Evolutionary conservation across 2,888 invertebrate genomes (phyloP).

Genomic region (Actias luna): DNA sequence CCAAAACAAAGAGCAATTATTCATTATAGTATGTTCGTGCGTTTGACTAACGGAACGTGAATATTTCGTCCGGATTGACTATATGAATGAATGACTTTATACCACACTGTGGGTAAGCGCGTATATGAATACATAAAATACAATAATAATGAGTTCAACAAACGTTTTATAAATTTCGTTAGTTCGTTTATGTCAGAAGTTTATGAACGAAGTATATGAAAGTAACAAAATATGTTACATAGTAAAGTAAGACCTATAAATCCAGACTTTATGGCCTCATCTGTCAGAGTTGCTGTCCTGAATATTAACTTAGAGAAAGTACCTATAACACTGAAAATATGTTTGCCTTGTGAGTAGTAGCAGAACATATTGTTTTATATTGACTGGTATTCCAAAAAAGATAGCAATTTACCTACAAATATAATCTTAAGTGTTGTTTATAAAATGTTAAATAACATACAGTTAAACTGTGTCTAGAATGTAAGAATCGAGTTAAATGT

Average conservation of each 20-base stretch:
- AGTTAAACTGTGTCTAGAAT: too few species aligned
- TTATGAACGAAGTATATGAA: conserved; percentile 4
- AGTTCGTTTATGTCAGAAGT: conserved; percentile 1
- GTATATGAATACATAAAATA: neutral
- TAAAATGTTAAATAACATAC: too few species aligned
- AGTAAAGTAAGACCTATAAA: conserved; percentile 18
- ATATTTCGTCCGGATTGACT: conserved; percentile 57
- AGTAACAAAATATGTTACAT: neutral
- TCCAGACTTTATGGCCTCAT: conserved; percentile 1
- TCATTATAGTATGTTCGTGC: conserved; percentile 35
- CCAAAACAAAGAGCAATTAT: conserved; percentile 22
- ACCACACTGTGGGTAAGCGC: conserved; percentile 33
- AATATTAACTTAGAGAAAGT: conserved; percentile 2
- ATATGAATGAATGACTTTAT: conserved; percentile 55
- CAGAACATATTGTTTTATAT: too few species aligned
- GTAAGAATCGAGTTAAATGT: too few species aligned
- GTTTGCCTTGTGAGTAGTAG: neutral
- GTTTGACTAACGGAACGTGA: conserved; percentile 65
- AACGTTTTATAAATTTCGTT: conserved; percentile 39
- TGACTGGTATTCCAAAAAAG: too few species aligned
- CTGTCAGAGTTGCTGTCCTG: neutral
- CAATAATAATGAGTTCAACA: conserved; percentile 23
- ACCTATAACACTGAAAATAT: neutral
- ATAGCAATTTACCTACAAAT: too few species aligned
- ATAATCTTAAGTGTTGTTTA: too few species aligned